Evolutionary conservation across 2,888 invertebrate species (phyloP).

Genomic region (Agonopterix arenella): DNA sequence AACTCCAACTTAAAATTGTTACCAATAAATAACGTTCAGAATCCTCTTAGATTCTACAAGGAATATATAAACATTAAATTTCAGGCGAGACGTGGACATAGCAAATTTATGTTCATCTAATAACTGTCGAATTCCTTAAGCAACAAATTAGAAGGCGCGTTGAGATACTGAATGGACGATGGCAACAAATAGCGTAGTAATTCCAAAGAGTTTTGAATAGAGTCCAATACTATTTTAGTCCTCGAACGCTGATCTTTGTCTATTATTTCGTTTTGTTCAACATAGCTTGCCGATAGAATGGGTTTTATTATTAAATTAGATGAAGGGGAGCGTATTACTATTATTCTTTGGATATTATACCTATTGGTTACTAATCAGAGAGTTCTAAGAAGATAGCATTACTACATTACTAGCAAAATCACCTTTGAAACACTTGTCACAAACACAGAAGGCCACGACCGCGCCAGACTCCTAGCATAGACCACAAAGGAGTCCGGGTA

Average conservation of each 20-base stretch:
- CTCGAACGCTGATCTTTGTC: constrained; percentile 57
- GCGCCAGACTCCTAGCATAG: too few species aligned
- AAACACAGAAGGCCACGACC: too few species aligned
- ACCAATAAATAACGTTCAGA: constrained; percentile 14
- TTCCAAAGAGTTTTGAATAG: constrained; percentile 74
- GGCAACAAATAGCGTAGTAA: constrained; percentile 69
- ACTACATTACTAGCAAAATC: too few species aligned
- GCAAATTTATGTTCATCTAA: constrained; percentile 54
- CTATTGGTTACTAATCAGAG: too few species aligned
- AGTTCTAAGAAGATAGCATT: too few species aligned
- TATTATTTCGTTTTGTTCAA: constrained; percentile 57
- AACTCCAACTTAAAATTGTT: background rate
- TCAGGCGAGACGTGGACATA: constrained; percentile 20
- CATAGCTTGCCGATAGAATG: constrained; percentile 45
- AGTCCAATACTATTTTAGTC: constrained; percentile 72
- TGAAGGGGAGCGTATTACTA: too few species aligned
- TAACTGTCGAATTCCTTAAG: constrained; percentile 57
- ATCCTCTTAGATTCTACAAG: constrained; percentile 13
- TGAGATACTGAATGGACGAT: constrained; percentile 72
- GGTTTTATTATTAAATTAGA: constrained; percentile 16
- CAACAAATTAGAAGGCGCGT: constrained; percentile 58
- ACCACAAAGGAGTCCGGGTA: too few species aligned
- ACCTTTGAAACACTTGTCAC: too few species aligned
- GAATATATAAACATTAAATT: constrained; percentile 11
- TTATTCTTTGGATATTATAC: too few species aligned